A percentile compares a stretch with the other conserved stretches of the same genome.
Conservation (phyloP, 2,888 invertebrate species). For the Drosophila mayaguana region DNA sequence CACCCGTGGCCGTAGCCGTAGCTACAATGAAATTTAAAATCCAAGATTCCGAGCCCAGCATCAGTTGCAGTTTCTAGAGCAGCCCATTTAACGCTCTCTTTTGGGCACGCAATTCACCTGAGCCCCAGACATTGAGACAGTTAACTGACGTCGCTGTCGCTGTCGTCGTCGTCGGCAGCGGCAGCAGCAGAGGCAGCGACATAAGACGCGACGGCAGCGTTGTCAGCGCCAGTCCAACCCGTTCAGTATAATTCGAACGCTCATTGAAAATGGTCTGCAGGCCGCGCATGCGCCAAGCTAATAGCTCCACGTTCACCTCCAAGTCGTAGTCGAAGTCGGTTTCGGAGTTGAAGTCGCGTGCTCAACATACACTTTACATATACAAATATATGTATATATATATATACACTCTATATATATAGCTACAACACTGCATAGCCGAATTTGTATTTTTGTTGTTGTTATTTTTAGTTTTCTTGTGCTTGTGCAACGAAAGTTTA, state of each 20-base stretch:
- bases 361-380: slow-evolving; percentile 24
- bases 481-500: slow-evolving; percentile 47
- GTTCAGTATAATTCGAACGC: slow-evolving; percentile 74
- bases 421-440: slow-evolving; percentile 19
- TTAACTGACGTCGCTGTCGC: slow-evolving; percentile 3
- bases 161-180: slow-evolving; percentile 3
- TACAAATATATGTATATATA: background rate
- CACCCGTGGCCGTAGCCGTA: background rate
- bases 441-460: slow-evolving; percentile 28
- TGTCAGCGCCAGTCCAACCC: slow-evolving; percentile 40
- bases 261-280: slow-evolving; percentile 78
- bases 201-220: slow-evolving; percentile 15
- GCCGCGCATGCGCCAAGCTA: slow-evolving; percentile 71
- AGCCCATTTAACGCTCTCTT: slow-evolving; percentile 46
- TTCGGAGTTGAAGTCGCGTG: slow-evolving; percentile 44
- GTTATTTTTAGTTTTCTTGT: slow-evolving; percentile 42
- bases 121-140: slow-evolving; percentile 16
- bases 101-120: slow-evolving; percentile 33
- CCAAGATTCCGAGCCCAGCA: slow-evolving; percentile 27
- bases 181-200: slow-evolving; percentile 9
- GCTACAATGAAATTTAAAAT: slow-evolving; percentile 18
- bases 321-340: slow-evolving; percentile 19
- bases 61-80: slow-evolving; percentile 52
- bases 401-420: background rate
- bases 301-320: slow-evolving; percentile 43